These are phyloP conservation scores for Fulica atra DNA, from an alignment of 2,113 vertebrate genomes.

Conservation along the genomic window DNA sequence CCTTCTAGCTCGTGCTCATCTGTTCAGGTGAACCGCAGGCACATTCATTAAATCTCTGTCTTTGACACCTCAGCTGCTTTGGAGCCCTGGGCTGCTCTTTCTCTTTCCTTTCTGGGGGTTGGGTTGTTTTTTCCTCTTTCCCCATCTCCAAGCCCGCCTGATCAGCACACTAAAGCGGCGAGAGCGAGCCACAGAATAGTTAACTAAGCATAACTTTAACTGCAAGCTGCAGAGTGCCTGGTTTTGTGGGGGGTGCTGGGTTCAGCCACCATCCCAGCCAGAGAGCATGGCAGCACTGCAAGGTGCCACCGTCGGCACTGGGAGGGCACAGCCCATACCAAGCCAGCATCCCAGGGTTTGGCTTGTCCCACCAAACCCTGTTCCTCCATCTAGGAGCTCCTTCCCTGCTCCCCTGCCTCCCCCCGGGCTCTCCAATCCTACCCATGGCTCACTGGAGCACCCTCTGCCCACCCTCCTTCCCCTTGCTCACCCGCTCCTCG, in stretches of 20 bases:
- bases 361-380: not conserved
- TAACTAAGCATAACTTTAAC: not conserved
- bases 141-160: slow-evolving; percentile 46
- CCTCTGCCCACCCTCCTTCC: not conserved
- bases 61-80: slow-evolving; percentile 75
- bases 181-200: slow-evolving; percentile 2
- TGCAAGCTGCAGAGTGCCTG: not conserved
- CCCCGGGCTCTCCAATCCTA: not conserved
- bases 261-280: accelerated
- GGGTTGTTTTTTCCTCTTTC: not conserved
- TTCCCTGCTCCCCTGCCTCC: not conserved
- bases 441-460: not conserved
- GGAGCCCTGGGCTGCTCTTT: slow-evolving; percentile 67
- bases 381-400: not conserved
- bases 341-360: not conserved
- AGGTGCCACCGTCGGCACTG: not conserved
- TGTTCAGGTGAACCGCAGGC: slow-evolving; percentile 75
- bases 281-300: not conserved
- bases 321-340: not conserved
- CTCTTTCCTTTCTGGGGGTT: slow-evolving; percentile 33
- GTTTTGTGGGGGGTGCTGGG: not conserved
- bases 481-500: not conserved
- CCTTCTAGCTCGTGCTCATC: slow-evolving; percentile 71
- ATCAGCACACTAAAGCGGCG: slow-evolving; percentile 25
- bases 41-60: slow-evolving; percentile 76